Base-by-base conservation (phyloP, 2,113 vertebrate species). In the Laticauda colubrina region DNA sequence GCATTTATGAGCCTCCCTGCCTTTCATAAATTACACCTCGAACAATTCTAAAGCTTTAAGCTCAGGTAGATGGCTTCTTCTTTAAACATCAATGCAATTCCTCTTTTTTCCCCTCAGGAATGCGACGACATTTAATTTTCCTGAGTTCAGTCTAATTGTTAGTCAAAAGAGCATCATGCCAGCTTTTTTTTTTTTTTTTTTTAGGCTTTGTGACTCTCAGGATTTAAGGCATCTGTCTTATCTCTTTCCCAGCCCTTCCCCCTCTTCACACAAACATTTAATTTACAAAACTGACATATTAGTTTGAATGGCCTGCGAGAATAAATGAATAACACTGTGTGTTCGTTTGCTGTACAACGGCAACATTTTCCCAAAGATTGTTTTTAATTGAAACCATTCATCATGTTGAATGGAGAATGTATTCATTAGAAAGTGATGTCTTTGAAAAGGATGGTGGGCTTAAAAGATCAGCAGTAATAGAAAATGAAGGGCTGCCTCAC, bases 371-470 rank as follows among this genome's bases (percentile, higher is more conserved):
- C 48, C 93, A 18, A 23, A 95, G 94, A 96, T 94, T 91, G 88
- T 91, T 91, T 95, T 93, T 96, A 97, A 96, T 97, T 96, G 96
- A 96, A 96, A 93, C 88, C 91, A 95, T 97, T 96, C 96, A 94
- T 96, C 96, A 97, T 96, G 93, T 95, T 95, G 95, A 96, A 91
- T 92, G 90, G 64, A 45, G 88, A 95, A 95, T 87, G 89, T 96
- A 94, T 96, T 97, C 93, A 95, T 97, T 96, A 95, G 93, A 87
- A 95, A 95, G 93, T 89, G 75, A 88, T 45, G 90, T 89, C 94
- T 96, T 2, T 0, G 92, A 96, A 93, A 59, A 57, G 85, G 89
- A 92, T 88, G 86, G 90, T 61, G 93, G 87, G 34, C 95, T 95
- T 92, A 29, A 94, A 93, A 95, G 94, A 96, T 94, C 88, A 95